These are phyloP conservation scores for Sebastiscus tertius DNA, from an alignment of 2,797 vertebrate genomes.

Conservation along the genomic window DNA sequence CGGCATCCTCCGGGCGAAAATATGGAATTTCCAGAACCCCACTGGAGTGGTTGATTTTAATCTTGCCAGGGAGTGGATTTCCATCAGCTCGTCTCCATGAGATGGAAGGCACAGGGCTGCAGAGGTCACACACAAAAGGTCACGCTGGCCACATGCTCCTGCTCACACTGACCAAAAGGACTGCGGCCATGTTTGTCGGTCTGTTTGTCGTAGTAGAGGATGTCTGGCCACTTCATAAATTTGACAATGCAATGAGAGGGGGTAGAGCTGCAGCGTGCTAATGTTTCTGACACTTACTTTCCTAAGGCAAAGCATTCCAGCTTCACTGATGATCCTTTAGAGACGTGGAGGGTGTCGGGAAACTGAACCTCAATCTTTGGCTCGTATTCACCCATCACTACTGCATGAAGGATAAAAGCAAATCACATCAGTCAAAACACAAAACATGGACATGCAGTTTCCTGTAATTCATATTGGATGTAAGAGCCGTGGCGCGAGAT, in stretches of 20 bases:
- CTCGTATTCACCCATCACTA: slow-evolving; percentile 95
- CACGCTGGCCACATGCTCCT: slow-evolving; percentile 42
- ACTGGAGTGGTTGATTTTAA: slow-evolving; percentile 89
- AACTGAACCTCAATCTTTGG: slow-evolving; percentile 97
- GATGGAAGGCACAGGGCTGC: slow-evolving; percentile 91
- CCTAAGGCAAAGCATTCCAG: slow-evolving; percentile 96
- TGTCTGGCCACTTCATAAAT: slow-evolving; percentile 4
- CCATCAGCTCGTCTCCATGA: slow-evolving; percentile 92
- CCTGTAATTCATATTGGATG: slow-evolving; percentile 33
- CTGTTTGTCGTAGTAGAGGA: not conserved
- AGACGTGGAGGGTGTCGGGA: slow-evolving; percentile 86
- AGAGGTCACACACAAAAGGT: slow-evolving; percentile 55
- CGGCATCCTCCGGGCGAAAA: slow-evolving; percentile 93
- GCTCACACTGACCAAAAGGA: slow-evolving; percentile 4
- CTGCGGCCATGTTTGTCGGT: not conserved
- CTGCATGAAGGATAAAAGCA: slow-evolving; percentile 72
- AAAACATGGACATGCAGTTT: slow-evolving; percentile 14
- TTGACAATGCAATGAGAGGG: not conserved
- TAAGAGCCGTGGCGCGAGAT: not conserved
- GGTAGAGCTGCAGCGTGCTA: not conserved
- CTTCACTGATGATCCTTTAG: slow-evolving; percentile 91
- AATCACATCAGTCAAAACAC: slow-evolving; percentile 42
- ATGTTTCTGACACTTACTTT: slow-evolving; percentile 88
- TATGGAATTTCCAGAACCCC: slow-evolving; percentile 94
- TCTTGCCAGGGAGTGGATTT: slow-evolving; percentile 90